Base-by-base conservation (phyloP, 1,140 invertebrate species). In the Micrasema minimum region DNA sequence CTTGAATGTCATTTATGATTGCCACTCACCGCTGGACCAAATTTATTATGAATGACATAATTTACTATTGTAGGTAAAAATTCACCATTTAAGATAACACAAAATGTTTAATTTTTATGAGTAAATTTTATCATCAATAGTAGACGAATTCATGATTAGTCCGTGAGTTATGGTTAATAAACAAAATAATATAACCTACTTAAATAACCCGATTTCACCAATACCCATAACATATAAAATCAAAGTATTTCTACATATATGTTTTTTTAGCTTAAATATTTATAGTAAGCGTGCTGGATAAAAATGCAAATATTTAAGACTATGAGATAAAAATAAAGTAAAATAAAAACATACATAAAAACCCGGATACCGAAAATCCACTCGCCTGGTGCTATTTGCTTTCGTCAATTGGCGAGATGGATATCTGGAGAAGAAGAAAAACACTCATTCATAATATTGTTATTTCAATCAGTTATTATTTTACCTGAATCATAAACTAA, bases 271-370 rank as follows among this genome's bases (percentile, higher is more conserved):
- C 35, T 38, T 41, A 59, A 18, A 16, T 14, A 38, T n/a, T 5
- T 53, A 53, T 41, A 59, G 22, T 22, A 62, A 62, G 41, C 38
- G 57, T 62, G 38, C 59, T 62, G 22, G 55, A 57, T 37, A 38
- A 20, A 20, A 59, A 41, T 22, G 22, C 2, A 43, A 43, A 22
- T n/a, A 12, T 59, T 59, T 59, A 59, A 59, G 37, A 10, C 18
- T 59, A 59, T 59, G 35, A 43, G 59, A 20, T 45, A 64, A 64
- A 64, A 64, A 64, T 46, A 64, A 64, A 64, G 59, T 64, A 64
- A 64, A 64, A 64, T 46, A 64, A 64, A n/a, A 64, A 64, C 59
- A 64, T 64, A 64, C 59, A 64, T 64, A 64, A 64, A n/a, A 64
- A 64, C 59, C 59, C 59, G 59, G 59, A 46, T 64, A 64, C 59